These are phyloP conservation scores for Harpalus rufipes DNA, from an alignment of 2,888 invertebrate species.

Conservation along the genomic window DNA sequence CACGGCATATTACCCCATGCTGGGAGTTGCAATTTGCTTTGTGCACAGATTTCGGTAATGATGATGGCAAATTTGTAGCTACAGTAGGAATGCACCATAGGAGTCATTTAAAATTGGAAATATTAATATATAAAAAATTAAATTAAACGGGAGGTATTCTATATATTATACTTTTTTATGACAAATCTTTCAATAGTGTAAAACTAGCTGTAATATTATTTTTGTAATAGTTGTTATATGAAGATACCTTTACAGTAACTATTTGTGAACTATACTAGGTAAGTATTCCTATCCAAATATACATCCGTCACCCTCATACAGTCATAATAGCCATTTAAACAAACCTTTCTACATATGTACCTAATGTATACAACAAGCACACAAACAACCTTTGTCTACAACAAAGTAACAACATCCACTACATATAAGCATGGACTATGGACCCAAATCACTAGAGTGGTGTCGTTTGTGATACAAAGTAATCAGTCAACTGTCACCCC, in stretches of 20 bases:
- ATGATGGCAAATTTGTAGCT: no score
- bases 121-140: no score
- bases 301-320: neutral
- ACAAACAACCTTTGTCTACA: neutral
- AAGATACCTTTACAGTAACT: neutral
- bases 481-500: neutral
- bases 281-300: neutral
- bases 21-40: no score
- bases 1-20: no score
- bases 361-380: neutral
- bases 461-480: neutral
- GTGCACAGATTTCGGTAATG: no score
- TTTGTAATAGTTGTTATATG: neutral
- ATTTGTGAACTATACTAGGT: neutral
- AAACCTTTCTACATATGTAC: constrained; percentile 2
- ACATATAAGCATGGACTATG: neutral
- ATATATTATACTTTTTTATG: no score
- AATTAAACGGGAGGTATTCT: no score
- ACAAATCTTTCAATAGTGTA: no score
- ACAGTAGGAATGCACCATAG: no score
- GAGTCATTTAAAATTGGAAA: no score
- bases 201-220: neutral
- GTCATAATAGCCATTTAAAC: neutral
- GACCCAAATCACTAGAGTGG: no score
- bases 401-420: neutral